Evolutionary conservation across 2,888 invertebrate genomes (phyloP).

Genomic region (Protula sp.): DNA sequence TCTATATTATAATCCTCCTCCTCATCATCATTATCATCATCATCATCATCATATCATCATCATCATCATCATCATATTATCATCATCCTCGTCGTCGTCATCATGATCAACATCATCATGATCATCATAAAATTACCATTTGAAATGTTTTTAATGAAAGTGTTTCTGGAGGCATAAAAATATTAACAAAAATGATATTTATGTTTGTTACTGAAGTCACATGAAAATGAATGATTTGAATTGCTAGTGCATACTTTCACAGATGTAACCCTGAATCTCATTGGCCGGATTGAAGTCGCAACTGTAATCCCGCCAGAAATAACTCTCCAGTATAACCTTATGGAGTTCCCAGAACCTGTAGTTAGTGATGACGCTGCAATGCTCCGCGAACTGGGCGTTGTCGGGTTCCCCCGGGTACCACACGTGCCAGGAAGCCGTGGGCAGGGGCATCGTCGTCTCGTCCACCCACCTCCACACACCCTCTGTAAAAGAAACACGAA

Average conservation of each 20-base stretch:
- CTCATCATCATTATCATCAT: too few species aligned
- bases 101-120: too few species aligned
- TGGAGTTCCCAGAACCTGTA: slow-evolving; percentile 2
- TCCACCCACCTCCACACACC: slow-evolving; percentile 13
- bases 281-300: slow-evolving; percentile 15
- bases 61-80: too few species aligned
- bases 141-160: too few species aligned
- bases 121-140: too few species aligned
- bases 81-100: too few species aligned
- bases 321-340: slow-evolving; percentile 8
- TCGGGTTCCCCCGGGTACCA: slow-evolving; percentile 18
- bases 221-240: too few species aligned
- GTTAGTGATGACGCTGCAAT: slow-evolving; percentile 19
- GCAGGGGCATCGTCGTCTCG: slow-evolving; percentile 6
- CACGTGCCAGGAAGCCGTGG: slow-evolving; percentile 11
- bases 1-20: too few species aligned
- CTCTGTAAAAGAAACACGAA: slow-evolving; percentile 7
- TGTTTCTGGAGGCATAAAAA: too few species aligned
- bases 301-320: slow-evolving; percentile 13
- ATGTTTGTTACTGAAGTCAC: too few species aligned
- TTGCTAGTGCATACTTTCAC: slow-evolving; percentile 11
- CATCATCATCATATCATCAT: too few species aligned
- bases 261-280: slow-evolving; percentile 22
- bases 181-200: too few species aligned
- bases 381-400: neutral